Conservation (phyloP, 2,113 vertebrate genomes). For the Varanus komodoensis region DNA sequence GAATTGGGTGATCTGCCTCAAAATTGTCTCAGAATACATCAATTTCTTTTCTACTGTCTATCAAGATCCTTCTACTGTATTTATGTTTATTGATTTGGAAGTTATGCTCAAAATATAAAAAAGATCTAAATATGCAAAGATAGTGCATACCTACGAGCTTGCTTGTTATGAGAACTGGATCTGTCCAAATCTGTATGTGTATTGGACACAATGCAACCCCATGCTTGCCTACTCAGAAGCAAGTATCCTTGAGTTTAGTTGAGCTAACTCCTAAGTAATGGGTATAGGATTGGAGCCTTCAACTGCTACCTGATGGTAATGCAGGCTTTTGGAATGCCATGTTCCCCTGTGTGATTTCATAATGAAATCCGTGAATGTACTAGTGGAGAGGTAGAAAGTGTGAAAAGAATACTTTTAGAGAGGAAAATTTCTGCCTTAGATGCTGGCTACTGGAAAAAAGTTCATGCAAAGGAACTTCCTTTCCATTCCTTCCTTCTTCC, state of each 20-base stretch:
- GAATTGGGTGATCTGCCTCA: background rate
- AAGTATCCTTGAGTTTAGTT: too few relatives aligned
- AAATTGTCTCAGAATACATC: background rate
- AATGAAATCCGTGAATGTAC: background rate
- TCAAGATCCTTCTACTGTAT: background rate
- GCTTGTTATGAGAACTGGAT: background rate
- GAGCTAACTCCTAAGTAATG: too few relatives aligned
- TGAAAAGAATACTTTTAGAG: background rate
- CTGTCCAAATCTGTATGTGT: too few relatives aligned
- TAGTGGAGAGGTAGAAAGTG: background rate
- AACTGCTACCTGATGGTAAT: background rate
- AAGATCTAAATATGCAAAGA: background rate
- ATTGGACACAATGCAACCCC: background rate
- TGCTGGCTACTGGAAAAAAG: background rate
- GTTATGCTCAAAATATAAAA: too few relatives aligned
- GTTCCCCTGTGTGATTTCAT: background rate
- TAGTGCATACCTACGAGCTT: background rate
- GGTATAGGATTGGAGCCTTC: background rate
- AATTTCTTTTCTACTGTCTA: background rate
- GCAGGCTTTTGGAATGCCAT: too few relatives aligned
- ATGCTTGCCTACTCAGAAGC: too few relatives aligned
- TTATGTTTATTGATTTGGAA: background rate
- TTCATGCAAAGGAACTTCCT: background rate
- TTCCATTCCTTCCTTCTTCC: too few relatives aligned
- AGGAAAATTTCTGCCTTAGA: background rate